A percentile compares a stretch with the other conserved stretches of the same genome.
Evolutionary conservation across 1,140 invertebrate species (phyloP).

Genomic region (Hylyphantes graminicola): DNA sequence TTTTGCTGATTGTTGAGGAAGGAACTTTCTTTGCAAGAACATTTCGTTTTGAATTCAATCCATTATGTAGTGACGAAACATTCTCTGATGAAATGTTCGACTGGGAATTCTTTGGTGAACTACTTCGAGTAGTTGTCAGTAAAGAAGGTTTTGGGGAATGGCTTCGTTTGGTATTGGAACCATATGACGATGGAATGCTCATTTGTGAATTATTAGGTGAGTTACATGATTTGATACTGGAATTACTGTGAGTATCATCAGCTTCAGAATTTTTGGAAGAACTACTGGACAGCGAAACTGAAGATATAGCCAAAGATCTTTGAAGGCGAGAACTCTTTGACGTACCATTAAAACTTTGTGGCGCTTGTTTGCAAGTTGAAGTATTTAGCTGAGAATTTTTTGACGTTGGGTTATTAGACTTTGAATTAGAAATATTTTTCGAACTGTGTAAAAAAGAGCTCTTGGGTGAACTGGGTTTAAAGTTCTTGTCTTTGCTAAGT

Average conservation of each 20-base stretch:
- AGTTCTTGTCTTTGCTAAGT: background rate
- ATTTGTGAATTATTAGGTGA: conserved; percentile 14
- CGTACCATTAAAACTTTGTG: background rate
- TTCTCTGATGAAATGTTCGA: conserved; percentile 2
- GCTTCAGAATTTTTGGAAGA: conserved; percentile 33
- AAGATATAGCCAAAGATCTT: conserved; percentile 28
- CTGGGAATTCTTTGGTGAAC: conserved; percentile 12
- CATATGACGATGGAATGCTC: conserved; percentile 5
- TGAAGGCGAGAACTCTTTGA: conserved; percentile 4
- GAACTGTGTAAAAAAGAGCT: background rate
- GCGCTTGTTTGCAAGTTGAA: background rate
- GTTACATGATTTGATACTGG: background rate
- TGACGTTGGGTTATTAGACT: background rate
- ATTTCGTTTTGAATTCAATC: background rate
- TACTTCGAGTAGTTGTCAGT: conserved; percentile 1
- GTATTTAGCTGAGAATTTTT: conserved; percentile 23
- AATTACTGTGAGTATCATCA: background rate
- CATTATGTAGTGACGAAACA: background rate
- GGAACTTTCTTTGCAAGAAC: background rate
- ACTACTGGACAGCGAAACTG: conserved; percentile 31
- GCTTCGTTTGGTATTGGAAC: background rate
- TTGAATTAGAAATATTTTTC: background rate
- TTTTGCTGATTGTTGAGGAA: background rate
- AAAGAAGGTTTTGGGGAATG: conserved; percentile 43
- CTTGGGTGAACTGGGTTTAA: conserved; percentile 20